These are phyloP conservation scores for Pterocles gutturalis DNA, from an alignment of 2,113 vertebrate genomes.

Conservation along the genomic window DNA sequence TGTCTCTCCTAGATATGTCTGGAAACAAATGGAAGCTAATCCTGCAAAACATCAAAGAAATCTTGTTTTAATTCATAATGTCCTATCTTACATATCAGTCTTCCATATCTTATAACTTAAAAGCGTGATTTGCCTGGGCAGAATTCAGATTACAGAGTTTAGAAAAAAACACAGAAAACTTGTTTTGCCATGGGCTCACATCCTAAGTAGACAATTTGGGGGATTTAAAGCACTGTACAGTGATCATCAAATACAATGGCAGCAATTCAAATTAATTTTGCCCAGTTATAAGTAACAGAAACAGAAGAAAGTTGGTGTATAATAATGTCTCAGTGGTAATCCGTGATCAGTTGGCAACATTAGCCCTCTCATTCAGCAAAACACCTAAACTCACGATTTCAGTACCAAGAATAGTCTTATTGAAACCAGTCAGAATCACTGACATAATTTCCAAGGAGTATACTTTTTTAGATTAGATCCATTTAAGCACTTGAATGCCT, in stretches of 20 bases:
- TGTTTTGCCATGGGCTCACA: not conserved
- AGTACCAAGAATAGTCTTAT: not conserved
- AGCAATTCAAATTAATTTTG: not conserved
- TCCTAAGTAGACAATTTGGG: not conserved
- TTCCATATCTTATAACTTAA: not conserved
- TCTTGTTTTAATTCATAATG: not conserved
- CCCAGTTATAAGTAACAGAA: not conserved
- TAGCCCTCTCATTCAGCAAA: not conserved
- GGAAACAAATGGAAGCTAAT: not conserved
- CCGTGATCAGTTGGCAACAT: not conserved
- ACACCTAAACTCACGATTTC: not conserved
- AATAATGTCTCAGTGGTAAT: not conserved
- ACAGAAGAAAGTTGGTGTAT: not conserved
- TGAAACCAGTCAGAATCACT: not conserved
- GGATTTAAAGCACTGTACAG: not conserved
- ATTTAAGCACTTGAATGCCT: not conserved
- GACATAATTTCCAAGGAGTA: not conserved
- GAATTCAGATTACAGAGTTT: not conserved
- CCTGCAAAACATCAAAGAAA: not conserved
- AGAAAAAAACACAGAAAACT: not conserved
- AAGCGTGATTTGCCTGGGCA: not conserved
- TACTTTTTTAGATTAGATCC: not conserved
- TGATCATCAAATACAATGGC: not conserved
- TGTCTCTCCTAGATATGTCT: not conserved
- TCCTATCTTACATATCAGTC: not conserved